A percentile compares a stretch with the other conserved stretches of the same genome.
Conservation (phyloP, 2,113 vertebrate genomes). For the Callaeas wilsoni region DNA sequence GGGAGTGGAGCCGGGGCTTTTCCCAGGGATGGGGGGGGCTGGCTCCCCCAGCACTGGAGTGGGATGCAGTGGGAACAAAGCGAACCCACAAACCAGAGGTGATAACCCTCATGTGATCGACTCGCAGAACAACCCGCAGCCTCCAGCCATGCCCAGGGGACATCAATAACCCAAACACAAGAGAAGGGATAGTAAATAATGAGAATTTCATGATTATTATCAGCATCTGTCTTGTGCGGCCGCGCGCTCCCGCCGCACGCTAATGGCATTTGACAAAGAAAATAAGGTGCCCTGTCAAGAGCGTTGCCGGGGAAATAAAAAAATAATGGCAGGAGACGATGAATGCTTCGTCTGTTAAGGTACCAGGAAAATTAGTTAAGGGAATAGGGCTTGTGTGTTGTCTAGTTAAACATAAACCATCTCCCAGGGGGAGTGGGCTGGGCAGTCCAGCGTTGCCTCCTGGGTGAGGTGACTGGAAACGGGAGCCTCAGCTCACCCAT, state of each 20-base stretch:
- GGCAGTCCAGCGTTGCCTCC: background rate
- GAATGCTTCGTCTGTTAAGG: background rate
- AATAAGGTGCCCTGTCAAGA: slow-evolving; percentile 52
- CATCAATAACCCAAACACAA: slow-evolving; percentile 37
- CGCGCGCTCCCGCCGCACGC: background rate
- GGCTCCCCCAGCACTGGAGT: rapidly evolving
- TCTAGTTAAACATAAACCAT: slow-evolving; percentile 36
- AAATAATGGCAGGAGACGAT: slow-evolving; percentile 36
- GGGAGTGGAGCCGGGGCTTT: background rate
- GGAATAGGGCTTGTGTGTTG: background rate
- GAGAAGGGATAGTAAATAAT: slow-evolving; percentile 46
- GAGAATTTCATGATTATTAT: slow-evolving; percentile 45
- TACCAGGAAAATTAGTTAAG: slow-evolving; percentile 34
- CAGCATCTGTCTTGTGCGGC: slow-evolving; percentile 35
- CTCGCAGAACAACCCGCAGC: background rate
- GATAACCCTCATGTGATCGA: background rate
- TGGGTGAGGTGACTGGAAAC: rapidly evolving
- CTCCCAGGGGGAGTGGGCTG: background rate
- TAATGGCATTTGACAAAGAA: slow-evolving; percentile 63
- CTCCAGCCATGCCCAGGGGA: background rate
- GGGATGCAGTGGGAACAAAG: background rate
- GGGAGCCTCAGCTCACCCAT: background rate
- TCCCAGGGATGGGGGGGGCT: background rate
- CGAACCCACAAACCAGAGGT: background rate
- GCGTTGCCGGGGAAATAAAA: slow-evolving; percentile 36